Evolutionary conservation across 1,140 invertebrate species (phyloP), one percentile per base, ranked within the genome.

Genomic region (Heliothis virescens): DNA sequence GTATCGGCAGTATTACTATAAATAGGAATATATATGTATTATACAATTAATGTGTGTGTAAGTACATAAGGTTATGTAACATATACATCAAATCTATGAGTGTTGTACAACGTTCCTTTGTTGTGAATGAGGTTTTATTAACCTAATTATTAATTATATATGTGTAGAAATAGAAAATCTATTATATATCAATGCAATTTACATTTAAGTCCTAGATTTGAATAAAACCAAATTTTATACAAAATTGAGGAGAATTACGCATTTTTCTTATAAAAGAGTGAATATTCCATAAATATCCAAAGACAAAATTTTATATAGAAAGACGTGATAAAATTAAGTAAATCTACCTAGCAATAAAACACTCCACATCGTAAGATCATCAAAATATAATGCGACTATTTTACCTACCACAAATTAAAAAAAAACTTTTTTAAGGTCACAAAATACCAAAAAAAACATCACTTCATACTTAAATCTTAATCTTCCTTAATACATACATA

Each of bases 71-170:
- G 48, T 76, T 73, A 55, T 84, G 72, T 85, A 85, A 76, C 21
- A 76, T 63, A 76, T 63, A 76, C 74, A 76, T 76, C 60, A 82
- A 81, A 71, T 75, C 62, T 74, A 81, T 88, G 85, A 85, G 85
- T 92, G 90, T 92, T 83, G 89, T 91, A 84, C 52, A 88, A 90
- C 87, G 90, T 93, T 92, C 90, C 89, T 93, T 89, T 91, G 87
- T 89, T 89, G 84, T 85, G 83, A 86, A 86, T 86, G 82, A 82
- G 85, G 86, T 90, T 92, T 87, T 90, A 89, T 91, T 89, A 88
- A 88, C 84, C 87, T 75, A 85, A 87, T 87, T 69, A 57, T 69
- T 57, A 85, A 87, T 85, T 82, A 85, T 89, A 90, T 84, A 89
- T 85, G 84, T 89, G 82, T 90, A 91, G 87, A 83, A 41, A 86